phyloP scores from a whole-genome alignment of 1,140 invertebrate genomes.

The Anastatus disparis region DNA sequence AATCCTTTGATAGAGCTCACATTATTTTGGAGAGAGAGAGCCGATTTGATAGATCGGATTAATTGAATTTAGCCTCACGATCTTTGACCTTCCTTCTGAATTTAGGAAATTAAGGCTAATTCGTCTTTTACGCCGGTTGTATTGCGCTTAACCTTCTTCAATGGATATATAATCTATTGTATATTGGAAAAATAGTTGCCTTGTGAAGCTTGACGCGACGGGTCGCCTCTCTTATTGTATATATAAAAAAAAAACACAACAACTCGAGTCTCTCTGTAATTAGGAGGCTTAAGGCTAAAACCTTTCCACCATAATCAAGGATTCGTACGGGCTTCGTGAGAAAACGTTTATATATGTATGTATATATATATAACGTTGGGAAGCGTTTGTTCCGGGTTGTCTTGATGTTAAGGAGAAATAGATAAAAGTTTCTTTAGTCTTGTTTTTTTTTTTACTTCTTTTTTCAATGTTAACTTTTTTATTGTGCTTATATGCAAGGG shows the following conservation, averaged over 20 bases:
- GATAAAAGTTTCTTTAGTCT: too few species aligned
- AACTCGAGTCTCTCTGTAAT: not conserved
- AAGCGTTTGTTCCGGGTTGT: too few species aligned
- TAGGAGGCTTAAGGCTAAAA: not conserved
- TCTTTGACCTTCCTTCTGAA: constrained; percentile 37
- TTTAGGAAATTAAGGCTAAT: constrained; percentile 51
- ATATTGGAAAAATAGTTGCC: not conserved
- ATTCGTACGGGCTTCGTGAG: not conserved
- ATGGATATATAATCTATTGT: not conserved
- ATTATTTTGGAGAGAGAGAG: too few species aligned
- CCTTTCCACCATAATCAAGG: not conserved
- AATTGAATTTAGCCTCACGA: not conserved
- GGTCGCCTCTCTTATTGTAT: too few species aligned
- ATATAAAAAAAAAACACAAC: too few species aligned
- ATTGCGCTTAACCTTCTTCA: constrained; percentile 15
- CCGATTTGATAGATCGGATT: not conserved
- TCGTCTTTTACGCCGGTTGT: constrained; percentile 1
- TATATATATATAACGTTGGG: too few species aligned
- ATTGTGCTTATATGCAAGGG: too few species aligned
- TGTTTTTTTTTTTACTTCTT: too few species aligned
- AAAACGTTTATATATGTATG: not conserved
- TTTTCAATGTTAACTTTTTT: too few species aligned
- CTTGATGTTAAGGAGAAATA: too few species aligned
- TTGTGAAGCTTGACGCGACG: too few species aligned
- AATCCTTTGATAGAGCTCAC: not conserved